A percentile compares a stretch with the other conserved stretches of the same genome.
These are phyloP conservation scores for Oegoconia quadripuncta DNA, from an alignment of 2,888 invertebrate genomes.

Conservation along the genomic window DNA sequence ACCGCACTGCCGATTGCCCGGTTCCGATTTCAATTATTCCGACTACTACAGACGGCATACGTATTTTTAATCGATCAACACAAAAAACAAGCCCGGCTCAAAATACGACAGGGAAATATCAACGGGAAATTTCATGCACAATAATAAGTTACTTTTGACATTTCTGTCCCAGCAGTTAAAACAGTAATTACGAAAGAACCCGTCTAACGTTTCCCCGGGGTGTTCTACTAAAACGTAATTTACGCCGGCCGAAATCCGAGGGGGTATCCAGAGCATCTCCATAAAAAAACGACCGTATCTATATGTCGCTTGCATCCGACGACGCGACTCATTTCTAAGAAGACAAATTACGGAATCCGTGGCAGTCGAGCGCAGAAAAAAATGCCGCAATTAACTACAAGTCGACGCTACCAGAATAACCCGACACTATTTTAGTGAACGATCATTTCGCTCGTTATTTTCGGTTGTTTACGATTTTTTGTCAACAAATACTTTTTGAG, in stretches of 20 bases:
- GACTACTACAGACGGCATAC: conserved; percentile 20
- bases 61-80: conserved; percentile 35
- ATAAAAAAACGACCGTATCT: conserved; percentile 54
- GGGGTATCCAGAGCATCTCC: conserved; percentile 37
- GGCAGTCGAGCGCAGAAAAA: conserved; percentile 66
- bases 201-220: conserved; percentile 74
- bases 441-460: conserved; percentile 68
- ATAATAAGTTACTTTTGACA: conserved; percentile 70
- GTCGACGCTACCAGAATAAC: conserved; percentile 57
- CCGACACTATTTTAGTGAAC: conserved; percentile 60
- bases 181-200: conserved; percentile 71
- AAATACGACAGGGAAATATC: conserved; percentile 29
- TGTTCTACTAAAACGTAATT: conserved; percentile 73
- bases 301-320: conserved; percentile 73
- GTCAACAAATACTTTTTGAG: conserved; percentile 40
- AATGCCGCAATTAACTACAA: conserved; percentile 74
- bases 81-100: conserved; percentile 19
- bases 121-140: conserved; percentile 48
- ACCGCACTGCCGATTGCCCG: conserved; percentile 36
- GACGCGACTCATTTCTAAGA: conserved; percentile 78
- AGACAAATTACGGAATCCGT: conserved; percentile 76
- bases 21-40: conserved; percentile 47
- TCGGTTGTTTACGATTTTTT: conserved; percentile 58
- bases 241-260: conserved; percentile 67
- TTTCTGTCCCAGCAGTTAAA: conserved; percentile 71